Base-by-base conservation (phyloP, 2,888 invertebrate genomes). In the Orthonychiurus folsomi region DNA sequence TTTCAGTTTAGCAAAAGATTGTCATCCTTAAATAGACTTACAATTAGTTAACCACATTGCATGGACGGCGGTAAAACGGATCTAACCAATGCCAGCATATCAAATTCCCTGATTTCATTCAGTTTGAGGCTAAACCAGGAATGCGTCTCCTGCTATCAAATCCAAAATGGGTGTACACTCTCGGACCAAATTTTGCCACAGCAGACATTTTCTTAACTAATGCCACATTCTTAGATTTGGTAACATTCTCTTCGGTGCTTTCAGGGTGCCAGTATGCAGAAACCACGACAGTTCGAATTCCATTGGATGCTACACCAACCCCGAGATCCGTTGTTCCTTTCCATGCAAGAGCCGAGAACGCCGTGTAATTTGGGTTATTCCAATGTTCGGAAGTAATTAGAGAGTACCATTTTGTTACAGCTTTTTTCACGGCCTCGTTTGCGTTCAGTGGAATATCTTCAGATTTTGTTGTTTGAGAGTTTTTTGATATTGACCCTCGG, bases 341-440 rank as follows among this genome's bases (percentile, higher is more conserved):
- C 69, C 69, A 69, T 25, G 67, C 65, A 27, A 68, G 18, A 57
- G 68, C 68, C 3, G 69, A 67, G 37, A 69, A 69, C 1, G 69
- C 64, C 9, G 66, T 66, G 28, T 65, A 65, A 18, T 62, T 28
- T 1, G 67, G 69, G 20, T 58, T 47, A 25, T 52, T 63, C 63
- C 64, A 69, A 61, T 66, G 63, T 50, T 66, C 67, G 5, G 60
- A 37, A 15, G 62, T 53, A 52, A 56, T 66, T 2, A 62, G 61
- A 3, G 55, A 53, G 53, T 68, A 69, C 69, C 69, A 69, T 9
- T 63, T 56, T n/a, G 66, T 59, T 12, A 69, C 68, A 20, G 69
- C 69, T 60, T 63, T 63, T 20, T 53, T 60, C 18, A 66, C 64
- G 18, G 67, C 69, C 12, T 23, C 26, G 21, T 54, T 58, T 23